A percentile compares a stretch with the other conserved stretches of the same genome.
phyloP scores from a whole-genome alignment of 2,113 vertebrate species.

The Gallinago jamesoni region DNA sequence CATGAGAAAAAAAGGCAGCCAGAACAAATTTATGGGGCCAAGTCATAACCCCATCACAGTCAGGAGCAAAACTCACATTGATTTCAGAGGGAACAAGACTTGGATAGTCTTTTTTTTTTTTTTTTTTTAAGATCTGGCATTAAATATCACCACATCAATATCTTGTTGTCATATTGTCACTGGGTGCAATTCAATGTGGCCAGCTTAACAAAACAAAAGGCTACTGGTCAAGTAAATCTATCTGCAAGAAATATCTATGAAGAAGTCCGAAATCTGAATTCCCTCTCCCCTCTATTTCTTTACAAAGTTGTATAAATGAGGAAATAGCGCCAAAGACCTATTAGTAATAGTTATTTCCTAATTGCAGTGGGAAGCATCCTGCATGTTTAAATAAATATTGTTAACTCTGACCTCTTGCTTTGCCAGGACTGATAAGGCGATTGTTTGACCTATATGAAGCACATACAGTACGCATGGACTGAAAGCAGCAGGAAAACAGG shows the following conservation, averaged over 20 bases:
- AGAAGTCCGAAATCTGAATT: slow-evolving; percentile 9
- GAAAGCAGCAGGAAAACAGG: slow-evolving; percentile 87
- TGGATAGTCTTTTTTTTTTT: neutral
- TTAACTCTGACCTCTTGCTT: slow-evolving; percentile 83
- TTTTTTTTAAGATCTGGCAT: neutral
- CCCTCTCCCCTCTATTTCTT: slow-evolving; percentile 22
- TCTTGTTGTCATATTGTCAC: neutral
- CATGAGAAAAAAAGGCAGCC: neutral
- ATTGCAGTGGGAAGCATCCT: slow-evolving; percentile 87
- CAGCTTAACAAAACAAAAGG: neutral
- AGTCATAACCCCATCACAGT: neutral
- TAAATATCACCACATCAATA: neutral
- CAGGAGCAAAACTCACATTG: neutral
- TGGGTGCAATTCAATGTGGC: neutral
- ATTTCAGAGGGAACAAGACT: neutral
- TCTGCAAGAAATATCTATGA: neutral
- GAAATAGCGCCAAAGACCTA: slow-evolving; percentile 77
- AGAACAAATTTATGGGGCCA: neutral
- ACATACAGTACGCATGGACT: slow-evolving; percentile 82
- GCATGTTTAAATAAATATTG: slow-evolving; percentile 91
- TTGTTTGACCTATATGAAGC: slow-evolving; percentile 81
- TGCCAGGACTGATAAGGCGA: slow-evolving; percentile 82
- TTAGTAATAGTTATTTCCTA: slow-evolving; percentile 87
- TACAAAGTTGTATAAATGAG: slow-evolving; percentile 68
- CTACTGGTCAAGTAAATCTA: neutral